Evolutionary conservation across 2,797 vertebrate genomes (phyloP).

Genomic region (Leptodactylus fallax): DNA sequence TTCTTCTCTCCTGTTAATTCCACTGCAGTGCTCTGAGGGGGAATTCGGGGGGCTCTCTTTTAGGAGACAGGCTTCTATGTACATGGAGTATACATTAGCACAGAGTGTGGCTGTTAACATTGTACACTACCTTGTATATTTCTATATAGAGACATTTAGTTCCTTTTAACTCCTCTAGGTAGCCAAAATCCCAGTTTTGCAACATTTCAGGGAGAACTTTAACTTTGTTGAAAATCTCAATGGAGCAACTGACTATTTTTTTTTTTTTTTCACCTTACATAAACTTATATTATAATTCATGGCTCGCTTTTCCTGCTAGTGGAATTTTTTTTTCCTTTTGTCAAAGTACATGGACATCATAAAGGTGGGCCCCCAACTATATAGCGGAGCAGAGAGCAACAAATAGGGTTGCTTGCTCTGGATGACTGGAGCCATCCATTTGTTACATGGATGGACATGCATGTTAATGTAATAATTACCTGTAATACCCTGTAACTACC

Average conservation of each 20-base stretch:
- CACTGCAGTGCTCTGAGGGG: conserved; percentile 33
- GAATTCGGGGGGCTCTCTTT: conserved; percentile 1
- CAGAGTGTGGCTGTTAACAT: not conserved
- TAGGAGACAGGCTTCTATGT: not conserved
- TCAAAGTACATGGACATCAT: not conserved
- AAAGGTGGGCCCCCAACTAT: not conserved
- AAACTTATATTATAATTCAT: not conserved
- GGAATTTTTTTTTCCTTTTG: not conserved
- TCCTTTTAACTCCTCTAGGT: not conserved
- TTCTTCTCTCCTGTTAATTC: conserved; percentile 57
- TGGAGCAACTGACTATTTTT: not conserved
- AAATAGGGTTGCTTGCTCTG: not conserved
- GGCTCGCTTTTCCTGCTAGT: not conserved
- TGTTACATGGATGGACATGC: too few species aligned
- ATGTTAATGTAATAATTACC: too few species aligned
- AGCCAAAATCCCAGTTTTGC: not conserved
- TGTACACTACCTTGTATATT: not conserved
- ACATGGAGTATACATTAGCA: conserved; percentile 8
- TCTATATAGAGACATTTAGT: not conserved
- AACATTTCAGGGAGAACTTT: not conserved
- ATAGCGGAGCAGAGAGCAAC: not conserved
- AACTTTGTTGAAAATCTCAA: not conserved
- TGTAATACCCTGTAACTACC: too few species aligned
- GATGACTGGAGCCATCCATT: not conserved
- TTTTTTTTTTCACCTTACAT: not conserved